A percentile compares a stretch with the other conserved stretches of the same genome.
Conservation (phyloP, 2,113 vertebrate species). For the Dasyornis broadbenti region DNA sequence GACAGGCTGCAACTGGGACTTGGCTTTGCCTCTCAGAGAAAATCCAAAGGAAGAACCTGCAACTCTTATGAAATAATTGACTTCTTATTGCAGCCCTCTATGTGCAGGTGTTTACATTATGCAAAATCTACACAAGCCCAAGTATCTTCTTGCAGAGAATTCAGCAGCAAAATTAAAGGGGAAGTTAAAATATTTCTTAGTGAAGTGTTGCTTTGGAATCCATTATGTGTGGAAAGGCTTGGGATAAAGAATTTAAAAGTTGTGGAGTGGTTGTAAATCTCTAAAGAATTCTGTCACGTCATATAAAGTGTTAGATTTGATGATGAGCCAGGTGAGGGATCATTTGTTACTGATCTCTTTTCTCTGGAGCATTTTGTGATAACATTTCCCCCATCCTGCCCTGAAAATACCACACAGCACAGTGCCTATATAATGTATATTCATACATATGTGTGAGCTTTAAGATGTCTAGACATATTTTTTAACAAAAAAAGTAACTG, state of each 20-base stretch:
- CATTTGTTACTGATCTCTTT: not conserved
- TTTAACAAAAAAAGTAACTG: not conserved
- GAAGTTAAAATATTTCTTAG: not conserved
- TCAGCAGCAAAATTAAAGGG: not conserved
- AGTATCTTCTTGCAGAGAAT: not conserved
- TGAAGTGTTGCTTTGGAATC: not conserved
- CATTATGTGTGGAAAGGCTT: not conserved
- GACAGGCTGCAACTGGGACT: not conserved
- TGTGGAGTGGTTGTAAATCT: not conserved
- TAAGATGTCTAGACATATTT: too few species aligned
- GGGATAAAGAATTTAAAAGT: not conserved
- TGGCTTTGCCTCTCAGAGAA: not conserved
- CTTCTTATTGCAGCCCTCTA: not conserved
- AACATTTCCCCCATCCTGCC: not conserved
- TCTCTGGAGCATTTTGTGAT: not conserved
- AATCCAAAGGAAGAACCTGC: not conserved
- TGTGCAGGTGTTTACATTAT: not conserved
- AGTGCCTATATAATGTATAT: accelerated
- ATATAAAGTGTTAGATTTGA: not conserved
- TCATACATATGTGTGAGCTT: not conserved
- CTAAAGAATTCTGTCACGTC: not conserved
- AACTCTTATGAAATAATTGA: not conserved
- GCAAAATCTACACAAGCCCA: not conserved
- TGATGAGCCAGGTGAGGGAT: not conserved
- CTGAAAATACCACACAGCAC: too few species aligned